A percentile compares a stretch with the other conserved stretches of the same genome.
Conservation (phyloP, 2,797 vertebrate species). For the Ficedula albicollis region DNA sequence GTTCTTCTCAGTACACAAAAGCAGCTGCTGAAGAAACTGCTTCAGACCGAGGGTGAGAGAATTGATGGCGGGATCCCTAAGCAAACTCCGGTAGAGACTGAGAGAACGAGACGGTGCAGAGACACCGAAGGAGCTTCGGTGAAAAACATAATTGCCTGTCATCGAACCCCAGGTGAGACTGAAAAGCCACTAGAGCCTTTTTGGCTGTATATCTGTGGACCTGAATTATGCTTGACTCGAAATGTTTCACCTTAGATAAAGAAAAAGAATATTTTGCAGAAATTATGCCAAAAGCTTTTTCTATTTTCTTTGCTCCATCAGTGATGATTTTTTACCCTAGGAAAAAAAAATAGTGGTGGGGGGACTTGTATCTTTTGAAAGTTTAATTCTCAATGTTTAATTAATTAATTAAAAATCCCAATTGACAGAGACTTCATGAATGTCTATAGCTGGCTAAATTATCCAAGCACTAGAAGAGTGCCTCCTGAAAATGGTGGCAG, state of each 20-base stretch:
- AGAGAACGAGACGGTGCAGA: neutral
- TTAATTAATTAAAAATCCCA: neutral
- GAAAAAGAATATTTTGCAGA: constrained; percentile 78
- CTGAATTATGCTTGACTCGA: neutral
- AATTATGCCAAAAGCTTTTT: constrained; percentile 78
- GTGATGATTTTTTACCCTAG: neutral
- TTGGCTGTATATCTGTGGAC: neutral
- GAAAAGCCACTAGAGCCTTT: neutral
- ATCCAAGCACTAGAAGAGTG: constrained; percentile 75
- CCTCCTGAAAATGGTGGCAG: constrained; percentile 78
- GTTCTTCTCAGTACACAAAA: constrained; percentile 84
- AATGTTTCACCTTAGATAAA: constrained; percentile 19
- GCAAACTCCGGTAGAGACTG: constrained; percentile 67
- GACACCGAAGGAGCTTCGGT: constrained; percentile 18
- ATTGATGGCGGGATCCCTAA: constrained; percentile 76
- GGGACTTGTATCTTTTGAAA: neutral
- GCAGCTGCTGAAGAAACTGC: constrained; percentile 81
- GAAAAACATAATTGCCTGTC: constrained; percentile 45
- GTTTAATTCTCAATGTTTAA: neutral
- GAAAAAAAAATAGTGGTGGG: neutral
- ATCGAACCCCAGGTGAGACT: constrained; percentile 71
- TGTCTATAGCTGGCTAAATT: constrained; percentile 3
- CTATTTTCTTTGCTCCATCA: constrained; percentile 57
- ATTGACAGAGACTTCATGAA: neutral
- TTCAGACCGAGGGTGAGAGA: constrained; percentile 20